Evolutionary conservation across 2,888 invertebrate species (phyloP), one percentile per base, ranked within the genome.

Genomic region (Anagyrus pseudococci): DNA sequence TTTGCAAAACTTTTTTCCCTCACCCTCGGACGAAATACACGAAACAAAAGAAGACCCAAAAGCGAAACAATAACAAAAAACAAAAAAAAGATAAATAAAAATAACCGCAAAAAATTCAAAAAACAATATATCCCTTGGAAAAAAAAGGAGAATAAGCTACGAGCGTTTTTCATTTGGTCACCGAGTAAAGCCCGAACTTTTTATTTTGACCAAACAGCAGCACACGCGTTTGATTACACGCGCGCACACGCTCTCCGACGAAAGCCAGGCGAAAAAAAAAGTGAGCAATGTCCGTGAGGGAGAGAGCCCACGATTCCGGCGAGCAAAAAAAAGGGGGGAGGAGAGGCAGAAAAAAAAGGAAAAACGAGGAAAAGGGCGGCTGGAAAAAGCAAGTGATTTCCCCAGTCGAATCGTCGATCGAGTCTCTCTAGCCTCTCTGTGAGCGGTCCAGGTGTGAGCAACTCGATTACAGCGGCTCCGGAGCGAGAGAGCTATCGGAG

Each of bases 401-500:
- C 46, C 46, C 26, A 29, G 25, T 50, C 40, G 40, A 46, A 46
- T 62, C 56, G 56, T 48, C 41, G 46, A 55, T 15, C 41, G 54
- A 44, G 44, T 37, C n/a, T n/a, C n/a, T n/a, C n/a, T n/a, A n/a
- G n/a, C n/a, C n/a, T n/a, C n/a, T n/a, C n/a, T n/a, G n/a, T n/a
- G n/a, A n/a, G 40, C n/a, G 20, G 8, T n/a, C 7, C 33, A 25
- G 37, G 50, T 50, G 56, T 37, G 41, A 50, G 44, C 33, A 26
- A 56, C 29, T 29, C 48, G 52, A 52, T 50, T 54, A 6, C 17
- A 2, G 15, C 23, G 13, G 17, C 46, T 25, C 22, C 40, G 8
- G 37, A 1, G 22, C 4, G 8, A 4, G 33, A 4, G 33, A 37
- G 8, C 40, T 22, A 49, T n/a, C 22, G 2, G 19, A 20, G 15